A percentile compares a stretch with the other conserved stretches of the same genome.
Conservation (phyloP, 2,888 invertebrate genomes). For the Amphipyra berbera region DNA sequence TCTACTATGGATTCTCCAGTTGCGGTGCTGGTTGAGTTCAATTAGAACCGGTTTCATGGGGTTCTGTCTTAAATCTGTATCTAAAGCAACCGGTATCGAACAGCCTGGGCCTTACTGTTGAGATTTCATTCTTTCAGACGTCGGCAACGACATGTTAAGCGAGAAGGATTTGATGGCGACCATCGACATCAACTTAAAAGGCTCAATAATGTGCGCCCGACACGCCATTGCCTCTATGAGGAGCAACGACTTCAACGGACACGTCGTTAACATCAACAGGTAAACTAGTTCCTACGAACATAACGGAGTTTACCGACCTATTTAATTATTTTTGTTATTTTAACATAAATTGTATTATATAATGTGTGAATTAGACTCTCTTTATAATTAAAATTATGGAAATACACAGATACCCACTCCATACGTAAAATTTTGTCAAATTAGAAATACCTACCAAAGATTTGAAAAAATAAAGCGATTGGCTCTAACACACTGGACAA, state of each 20-base stretch:
- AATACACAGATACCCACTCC: too few relatives aligned
- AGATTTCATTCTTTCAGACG: constrained; percentile 53
- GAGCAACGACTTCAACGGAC: constrained; percentile 74
- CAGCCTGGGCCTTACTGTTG: neutral
- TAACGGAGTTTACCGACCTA: neutral
- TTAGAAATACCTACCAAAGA: too few relatives aligned
- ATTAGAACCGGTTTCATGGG: too few relatives aligned
- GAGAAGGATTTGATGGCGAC: constrained; percentile 58
- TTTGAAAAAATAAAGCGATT: too few relatives aligned
- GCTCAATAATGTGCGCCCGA: constrained; percentile 80
- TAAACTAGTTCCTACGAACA: constrained; percentile 1
- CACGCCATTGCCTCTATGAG: constrained; percentile 83
- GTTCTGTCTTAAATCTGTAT: too few relatives aligned
- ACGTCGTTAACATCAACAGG: constrained; percentile 82
- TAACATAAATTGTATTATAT: too few relatives aligned
- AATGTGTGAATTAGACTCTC: too few relatives aligned
- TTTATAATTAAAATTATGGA: too few relatives aligned
- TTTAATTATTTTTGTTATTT: too few relatives aligned
- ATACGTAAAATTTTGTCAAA: too few relatives aligned
- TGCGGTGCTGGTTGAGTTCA: too few relatives aligned
- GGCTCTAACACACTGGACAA: neutral
- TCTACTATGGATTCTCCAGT: too few relatives aligned
- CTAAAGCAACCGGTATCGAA: neutral
- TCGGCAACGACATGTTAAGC: constrained; percentile 58
- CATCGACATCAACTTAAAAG: constrained; percentile 83